Base-by-base conservation (phyloP, 2,797 vertebrate genomes). In the Vireo griseus region DNA sequence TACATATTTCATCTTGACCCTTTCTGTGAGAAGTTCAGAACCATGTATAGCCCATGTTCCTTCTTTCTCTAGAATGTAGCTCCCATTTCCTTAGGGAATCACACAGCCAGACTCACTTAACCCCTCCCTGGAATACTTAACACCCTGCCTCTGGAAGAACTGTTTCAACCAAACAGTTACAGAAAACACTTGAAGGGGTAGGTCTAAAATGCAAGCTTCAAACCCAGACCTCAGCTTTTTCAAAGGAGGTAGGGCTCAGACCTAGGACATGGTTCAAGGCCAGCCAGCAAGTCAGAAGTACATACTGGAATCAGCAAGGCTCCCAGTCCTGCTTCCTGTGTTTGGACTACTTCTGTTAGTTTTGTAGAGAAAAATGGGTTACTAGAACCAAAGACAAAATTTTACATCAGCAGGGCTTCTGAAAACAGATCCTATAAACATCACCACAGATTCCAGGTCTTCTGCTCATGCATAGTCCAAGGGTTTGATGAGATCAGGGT, bases 71-170 rank as follows among this genome's bases (percentile, higher is more conserved):
- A 66, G 51, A 65, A 84, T 75, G 57, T 15, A 86, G 76, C 59
- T 90, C 63, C 59, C 26, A 25, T 92, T 88, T 90, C 87, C 85
- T 55, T 29, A 72, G 67, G 61, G 86, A 90, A 57, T 51, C 40
- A 80, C 92, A 68, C 29, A 81, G 42, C 21, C 52, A 90, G 71
- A 54, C 9, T 9, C 37, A 44, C 25, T 91, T 92, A 95, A 94
- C 76, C 45, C 62, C 21, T 88, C 93, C 88, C 48, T 76, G 88
- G 11, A 57, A 37, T 48, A 75, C 47, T 75, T 86, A 88, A 86
- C 47, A 74, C 10, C 42, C 86, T 1, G 0, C 5, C 22, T 72
- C 48, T 3, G 3, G 58, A 87, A 81, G 39, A 61, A 48, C 20
- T 2, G 2, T 54, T 90, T 40, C 25, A 31, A 62, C 20, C 16